These are phyloP conservation scores for Syrista parreyssii DNA, from an alignment of 2,888 invertebrate genomes.

Conservation along the genomic window DNA sequence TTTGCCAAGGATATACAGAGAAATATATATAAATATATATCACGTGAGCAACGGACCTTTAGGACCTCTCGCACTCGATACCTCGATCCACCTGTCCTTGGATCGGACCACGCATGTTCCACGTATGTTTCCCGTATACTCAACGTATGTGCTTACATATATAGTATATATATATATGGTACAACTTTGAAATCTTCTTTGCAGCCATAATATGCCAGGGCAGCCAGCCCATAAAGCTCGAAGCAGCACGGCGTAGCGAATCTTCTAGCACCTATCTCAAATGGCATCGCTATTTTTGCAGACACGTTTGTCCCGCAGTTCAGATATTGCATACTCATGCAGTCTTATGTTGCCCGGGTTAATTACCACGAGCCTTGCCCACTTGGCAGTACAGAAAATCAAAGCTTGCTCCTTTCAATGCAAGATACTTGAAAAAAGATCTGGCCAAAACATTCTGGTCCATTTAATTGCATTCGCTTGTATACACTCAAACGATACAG, in stretches of 20 bases:
- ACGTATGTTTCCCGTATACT: not conserved
- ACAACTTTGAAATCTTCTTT: not conserved
- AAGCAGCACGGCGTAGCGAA: constrained; percentile 40
- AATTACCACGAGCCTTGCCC: not conserved
- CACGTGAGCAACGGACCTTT: not conserved
- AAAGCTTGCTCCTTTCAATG: not conserved
- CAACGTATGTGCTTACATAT: not conserved
- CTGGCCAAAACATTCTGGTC: not conserved
- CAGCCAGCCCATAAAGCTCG: not conserved
- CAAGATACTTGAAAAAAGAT: not conserved
- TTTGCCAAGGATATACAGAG: not conserved
- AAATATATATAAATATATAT: not conserved
- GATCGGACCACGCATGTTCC: not conserved
- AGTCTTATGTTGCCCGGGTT: constrained; percentile 21
- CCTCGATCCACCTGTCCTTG: constrained; percentile 4
- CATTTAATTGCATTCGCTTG: not conserved
- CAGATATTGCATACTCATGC: constrained; percentile 38
- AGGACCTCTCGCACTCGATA: not conserved
- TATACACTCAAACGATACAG: not conserved
- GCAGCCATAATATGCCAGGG: not conserved
- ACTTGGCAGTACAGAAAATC: not conserved
- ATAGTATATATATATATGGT: not conserved
- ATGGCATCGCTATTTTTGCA: constrained; percentile 54
- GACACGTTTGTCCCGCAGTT: constrained; percentile 41
- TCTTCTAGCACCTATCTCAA: constrained; percentile 42